These are phyloP conservation scores for Mystacornis crossleyi DNA, from an alignment of 2,113 vertebrate genomes.

Conservation along the genomic window DNA sequence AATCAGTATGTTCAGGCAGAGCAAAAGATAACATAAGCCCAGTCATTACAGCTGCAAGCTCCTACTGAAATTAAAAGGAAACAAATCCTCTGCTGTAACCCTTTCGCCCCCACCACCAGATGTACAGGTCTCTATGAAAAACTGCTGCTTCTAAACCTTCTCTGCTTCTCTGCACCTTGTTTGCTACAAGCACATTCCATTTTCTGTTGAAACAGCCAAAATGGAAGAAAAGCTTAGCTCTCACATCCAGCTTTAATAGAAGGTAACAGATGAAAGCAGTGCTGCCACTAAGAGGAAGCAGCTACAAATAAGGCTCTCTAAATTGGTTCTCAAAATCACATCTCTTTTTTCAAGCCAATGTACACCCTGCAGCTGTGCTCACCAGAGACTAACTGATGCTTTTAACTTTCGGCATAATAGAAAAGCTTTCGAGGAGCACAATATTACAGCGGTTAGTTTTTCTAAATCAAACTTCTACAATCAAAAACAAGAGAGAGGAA, in stretches of 20 bases:
- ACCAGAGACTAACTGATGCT: slow-evolving; percentile 5
- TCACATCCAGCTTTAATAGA: slow-evolving; percentile 17
- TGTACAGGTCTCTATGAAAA: neutral
- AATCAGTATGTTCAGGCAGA: neutral
- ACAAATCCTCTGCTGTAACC: neutral
- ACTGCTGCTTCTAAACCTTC: neutral
- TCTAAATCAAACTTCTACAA: neutral
- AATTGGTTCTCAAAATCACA: slow-evolving; percentile 1
- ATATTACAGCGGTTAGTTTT: neutral
- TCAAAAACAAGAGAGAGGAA: neutral
- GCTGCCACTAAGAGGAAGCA: slow-evolving; percentile 43
- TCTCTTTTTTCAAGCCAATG: neutral
- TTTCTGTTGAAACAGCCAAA: slow-evolving; percentile 48
- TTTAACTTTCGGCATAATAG: slow-evolving; percentile 37
- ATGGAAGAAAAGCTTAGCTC: slow-evolving; percentile 51
- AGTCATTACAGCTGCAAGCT: neutral
- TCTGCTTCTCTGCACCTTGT: neutral
- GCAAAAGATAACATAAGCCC: neutral
- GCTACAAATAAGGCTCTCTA: slow-evolving; percentile 28
- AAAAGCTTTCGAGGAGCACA: slow-evolving; percentile 4
- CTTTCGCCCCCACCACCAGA: neutral
- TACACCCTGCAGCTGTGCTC: slow-evolving; percentile 27
- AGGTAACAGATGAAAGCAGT: slow-evolving; percentile 51
- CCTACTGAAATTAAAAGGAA: neutral
- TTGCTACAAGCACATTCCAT: neutral